Evolutionary conservation across 2,888 invertebrate genomes (phyloP), one percentile per base, ranked within the genome.

Genomic region (Saturnia japonica): DNA sequence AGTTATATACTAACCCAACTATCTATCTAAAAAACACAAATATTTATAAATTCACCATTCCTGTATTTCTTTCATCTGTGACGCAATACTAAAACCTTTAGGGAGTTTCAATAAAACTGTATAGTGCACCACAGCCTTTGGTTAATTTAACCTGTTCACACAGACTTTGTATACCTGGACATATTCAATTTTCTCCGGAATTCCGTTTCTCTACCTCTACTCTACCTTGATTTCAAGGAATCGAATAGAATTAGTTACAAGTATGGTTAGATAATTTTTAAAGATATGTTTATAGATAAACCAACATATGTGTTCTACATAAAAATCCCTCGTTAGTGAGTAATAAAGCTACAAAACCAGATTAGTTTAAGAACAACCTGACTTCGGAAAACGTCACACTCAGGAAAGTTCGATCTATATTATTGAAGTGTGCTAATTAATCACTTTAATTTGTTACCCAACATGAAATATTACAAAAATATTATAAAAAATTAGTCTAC

Each of bases 61-160:
- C 64, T 64, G n/a, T 64, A 40, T 40, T 64, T 64, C 40, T 64
- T n/a, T 40, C 19, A 40, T 62, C 19, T 64, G 64, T 19, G 40
- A 64, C 40, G n/a, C 40, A 64, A 14, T 34, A 0, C 16, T 16
- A 16, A 64, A 64, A 9, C 22, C n/a, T 40, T 8, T 11, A 40
- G 64, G 12, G 64, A 64, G 19, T 40, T 64, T 40, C 64, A 40
- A 40, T 64, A 40, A 64, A 64, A 64, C 64, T 64, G 64, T 64
- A 40, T 40, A 64, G 64, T 19, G 66, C 19, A 51, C 54, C 19
- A 51, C 54, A 43, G 67, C 51, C 25, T 54, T 54, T 75, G 76
- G 75, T 76, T 82, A 79, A 79, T 80, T 79, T 77, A 81, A 82
- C 78, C 73, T 72, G 73, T 78, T 78, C 76, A 77, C 71, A 72